Evolutionary conservation across 2,113 vertebrate genomes (phyloP).

Genomic region (Syngnathoides biaculeatus): DNA sequence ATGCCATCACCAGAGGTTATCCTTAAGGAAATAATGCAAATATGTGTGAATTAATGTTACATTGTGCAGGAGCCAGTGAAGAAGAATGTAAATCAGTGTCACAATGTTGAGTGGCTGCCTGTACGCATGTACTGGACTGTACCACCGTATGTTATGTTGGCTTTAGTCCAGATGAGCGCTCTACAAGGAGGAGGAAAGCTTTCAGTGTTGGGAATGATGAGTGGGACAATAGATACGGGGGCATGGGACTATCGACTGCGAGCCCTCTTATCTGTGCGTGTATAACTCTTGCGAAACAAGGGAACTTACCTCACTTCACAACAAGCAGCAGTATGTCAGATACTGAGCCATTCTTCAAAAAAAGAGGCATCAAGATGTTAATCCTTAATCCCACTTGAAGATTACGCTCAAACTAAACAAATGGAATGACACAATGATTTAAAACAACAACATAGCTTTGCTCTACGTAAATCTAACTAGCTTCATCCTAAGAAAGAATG

Average conservation of each 20-base stretch:
- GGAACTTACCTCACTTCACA: not conserved
- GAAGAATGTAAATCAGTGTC: constrained; percentile 17
- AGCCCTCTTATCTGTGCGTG: constrained; percentile 20
- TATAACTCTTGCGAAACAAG: not conserved
- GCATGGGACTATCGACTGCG: constrained; percentile 4
- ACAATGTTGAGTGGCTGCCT: not conserved
- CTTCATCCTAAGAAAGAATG: too few species aligned
- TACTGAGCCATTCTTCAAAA: too few species aligned
- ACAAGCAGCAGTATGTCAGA: not conserved
- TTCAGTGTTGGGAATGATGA: constrained; percentile 46
- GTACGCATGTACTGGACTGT: not conserved
- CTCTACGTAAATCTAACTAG: too few species aligned
- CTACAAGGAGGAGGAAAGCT: constrained; percentile 40
- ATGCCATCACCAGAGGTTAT: too few species aligned
- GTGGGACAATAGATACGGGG: constrained; percentile 31
- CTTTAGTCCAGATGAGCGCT: constrained; percentile 41
- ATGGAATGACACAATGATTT: too few species aligned
- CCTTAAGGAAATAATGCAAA: not conserved
- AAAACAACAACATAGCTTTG: too few species aligned
- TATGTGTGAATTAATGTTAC: not conserved
- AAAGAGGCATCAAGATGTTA: too few species aligned
- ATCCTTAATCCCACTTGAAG: too few species aligned
- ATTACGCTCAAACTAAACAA: too few species aligned
- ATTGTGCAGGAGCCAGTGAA: not conserved
- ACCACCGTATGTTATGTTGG: constrained; percentile 16